Conservation (phyloP, 2,797 vertebrate species). For the Potorous gilbertii region DNA sequence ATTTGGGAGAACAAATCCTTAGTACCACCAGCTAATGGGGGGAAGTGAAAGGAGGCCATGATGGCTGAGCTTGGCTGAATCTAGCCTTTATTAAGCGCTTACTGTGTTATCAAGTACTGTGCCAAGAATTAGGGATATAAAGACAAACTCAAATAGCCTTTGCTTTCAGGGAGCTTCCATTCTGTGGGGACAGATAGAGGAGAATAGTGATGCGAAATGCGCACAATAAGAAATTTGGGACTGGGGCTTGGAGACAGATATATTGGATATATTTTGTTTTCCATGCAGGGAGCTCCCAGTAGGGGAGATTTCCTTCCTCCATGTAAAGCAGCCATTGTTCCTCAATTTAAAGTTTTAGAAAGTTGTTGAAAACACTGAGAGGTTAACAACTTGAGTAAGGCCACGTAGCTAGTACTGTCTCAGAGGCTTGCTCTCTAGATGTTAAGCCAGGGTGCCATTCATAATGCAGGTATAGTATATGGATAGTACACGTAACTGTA, state of each 20-base stretch:
- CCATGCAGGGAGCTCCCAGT: not conserved
- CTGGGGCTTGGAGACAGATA: not conserved
- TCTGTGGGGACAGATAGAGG: not conserved
- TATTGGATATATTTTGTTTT: not conserved
- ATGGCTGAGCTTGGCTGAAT: not conserved
- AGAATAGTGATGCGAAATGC: not conserved
- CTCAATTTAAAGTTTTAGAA: not conserved
- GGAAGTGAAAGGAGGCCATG: not conserved
- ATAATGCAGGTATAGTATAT: not conserved
- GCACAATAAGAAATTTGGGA: not conserved
- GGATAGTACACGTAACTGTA: not conserved
- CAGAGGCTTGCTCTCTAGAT: not conserved
- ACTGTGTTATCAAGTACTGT: not conserved
- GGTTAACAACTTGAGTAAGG: not conserved
- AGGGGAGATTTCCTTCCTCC: not conserved
- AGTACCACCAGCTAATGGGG: no score
- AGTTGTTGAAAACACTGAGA: not conserved
- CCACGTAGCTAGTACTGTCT: not conserved
- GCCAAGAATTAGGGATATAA: not conserved
- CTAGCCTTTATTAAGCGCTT: not conserved
- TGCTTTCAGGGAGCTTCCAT: not conserved
- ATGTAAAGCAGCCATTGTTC: not conserved
- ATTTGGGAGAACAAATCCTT: not conserved
- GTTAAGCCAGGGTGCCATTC: not conserved
- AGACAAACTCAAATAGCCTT: not conserved